Evolutionary conservation across 2,113 vertebrate species (phyloP).

Genomic region (Albula glossodonta): DNA sequence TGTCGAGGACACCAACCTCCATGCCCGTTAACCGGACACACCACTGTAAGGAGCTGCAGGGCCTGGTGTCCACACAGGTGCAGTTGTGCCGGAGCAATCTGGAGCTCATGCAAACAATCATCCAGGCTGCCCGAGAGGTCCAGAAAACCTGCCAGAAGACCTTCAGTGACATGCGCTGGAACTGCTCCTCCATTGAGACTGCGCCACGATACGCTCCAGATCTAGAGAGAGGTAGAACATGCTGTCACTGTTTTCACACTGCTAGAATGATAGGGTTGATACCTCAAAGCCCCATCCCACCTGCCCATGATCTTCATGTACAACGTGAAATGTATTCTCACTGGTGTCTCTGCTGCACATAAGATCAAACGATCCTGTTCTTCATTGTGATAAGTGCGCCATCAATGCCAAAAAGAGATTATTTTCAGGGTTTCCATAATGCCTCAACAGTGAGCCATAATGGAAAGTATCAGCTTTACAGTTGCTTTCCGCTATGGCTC

Average conservation of each 20-base stretch:
- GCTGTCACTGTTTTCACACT: background rate
- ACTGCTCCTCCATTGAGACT: slow-evolving; percentile 94
- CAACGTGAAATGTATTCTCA: no score
- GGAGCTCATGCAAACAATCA: slow-evolving; percentile 93
- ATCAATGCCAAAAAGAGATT: no score
- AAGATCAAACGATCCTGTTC: no score
- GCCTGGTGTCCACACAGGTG: slow-evolving; percentile 90
- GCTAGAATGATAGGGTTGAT: no score
- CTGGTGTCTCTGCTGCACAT: no score
- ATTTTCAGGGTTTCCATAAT: no score
- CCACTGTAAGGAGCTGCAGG: slow-evolving; percentile 91
- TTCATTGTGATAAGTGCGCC: no score
- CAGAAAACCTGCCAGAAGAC: slow-evolving; percentile 93
- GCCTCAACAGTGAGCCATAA: no score
- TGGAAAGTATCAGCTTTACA: no score
- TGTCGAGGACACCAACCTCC: slow-evolving; percentile 79
- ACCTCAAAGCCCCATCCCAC: no score
- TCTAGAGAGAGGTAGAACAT: slow-evolving; percentile 86
- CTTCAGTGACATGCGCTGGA: slow-evolving; percentile 95
- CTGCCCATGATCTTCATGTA: no score
- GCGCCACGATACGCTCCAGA: slow-evolving; percentile 87
- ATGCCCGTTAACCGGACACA: slow-evolving; percentile 91
- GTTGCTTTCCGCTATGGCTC: no score
- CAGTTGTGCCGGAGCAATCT: slow-evolving; percentile 95
- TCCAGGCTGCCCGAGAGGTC: slow-evolving; percentile 87